phyloP scores from a whole-genome alignment of 2,797 vertebrate species.

The Aldrovandia affinis region DNA sequence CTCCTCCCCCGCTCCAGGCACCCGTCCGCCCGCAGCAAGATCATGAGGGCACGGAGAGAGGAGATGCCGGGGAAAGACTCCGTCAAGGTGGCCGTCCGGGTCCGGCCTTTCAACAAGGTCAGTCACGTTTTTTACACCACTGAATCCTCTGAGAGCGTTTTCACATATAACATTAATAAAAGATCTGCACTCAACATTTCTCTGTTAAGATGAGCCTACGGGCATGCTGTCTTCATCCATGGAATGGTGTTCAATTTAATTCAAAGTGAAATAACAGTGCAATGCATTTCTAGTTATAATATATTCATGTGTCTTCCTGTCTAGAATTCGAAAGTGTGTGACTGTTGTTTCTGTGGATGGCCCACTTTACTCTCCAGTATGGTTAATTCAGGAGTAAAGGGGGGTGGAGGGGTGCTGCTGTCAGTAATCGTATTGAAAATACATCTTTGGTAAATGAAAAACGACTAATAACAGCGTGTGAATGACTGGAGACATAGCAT shows the following conservation, averaged over 20 bases:
- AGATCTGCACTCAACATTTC: too few species aligned
- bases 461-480: too few species aligned
- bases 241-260: too few species aligned
- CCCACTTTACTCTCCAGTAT: background rate
- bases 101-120: slow-evolving; percentile 85
- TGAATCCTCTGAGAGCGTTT: background rate
- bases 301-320: background rate
- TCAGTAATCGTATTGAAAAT: background rate
- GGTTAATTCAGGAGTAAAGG: background rate
- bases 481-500: background rate
- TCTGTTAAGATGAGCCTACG: too few species aligned
- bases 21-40: slow-evolving; percentile 36
- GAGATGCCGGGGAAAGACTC: slow-evolving; percentile 72
- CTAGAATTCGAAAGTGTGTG: background rate
- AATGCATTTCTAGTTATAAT: background rate
- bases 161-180: background rate
- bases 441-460: background rate
- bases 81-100: slow-evolving; percentile 80
- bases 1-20: too few species aligned
- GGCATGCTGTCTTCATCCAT: too few species aligned
- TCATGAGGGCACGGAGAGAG: slow-evolving; percentile 52
- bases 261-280: too few species aligned
- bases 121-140: slow-evolving; percentile 49
- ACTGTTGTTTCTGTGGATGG: background rate
- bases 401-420: background rate